Percentiles rank a stretch among this genome's conserved stretches.
Conservation (phyloP, 2,888 invertebrate genomes). For the Cantharis nigra region DNA sequence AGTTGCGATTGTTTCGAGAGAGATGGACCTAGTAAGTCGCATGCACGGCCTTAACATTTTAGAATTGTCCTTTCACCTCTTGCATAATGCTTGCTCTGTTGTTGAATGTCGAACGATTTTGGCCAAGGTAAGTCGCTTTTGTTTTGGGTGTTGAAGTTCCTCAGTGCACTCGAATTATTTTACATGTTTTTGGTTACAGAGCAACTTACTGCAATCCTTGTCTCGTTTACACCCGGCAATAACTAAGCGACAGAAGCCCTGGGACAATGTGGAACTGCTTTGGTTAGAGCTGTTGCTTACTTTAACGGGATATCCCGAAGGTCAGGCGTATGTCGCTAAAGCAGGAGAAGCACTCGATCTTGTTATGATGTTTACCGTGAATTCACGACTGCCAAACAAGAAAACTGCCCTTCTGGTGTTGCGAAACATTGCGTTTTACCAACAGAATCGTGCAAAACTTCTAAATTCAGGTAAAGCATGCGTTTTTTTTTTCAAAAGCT, state of each 20-base stretch:
- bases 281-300: constrained; percentile 61
- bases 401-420: constrained; percentile 57
- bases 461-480: constrained; percentile 56
- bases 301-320: constrained; percentile 61
- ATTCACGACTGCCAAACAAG: constrained; percentile 44
- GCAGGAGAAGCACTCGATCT: constrained; percentile 51
- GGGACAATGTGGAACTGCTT: constrained; percentile 59
- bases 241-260: constrained; percentile 60
- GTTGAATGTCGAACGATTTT: constrained; percentile 66
- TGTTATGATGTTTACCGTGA: constrained; percentile 45
- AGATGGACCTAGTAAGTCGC: constrained; percentile 58
- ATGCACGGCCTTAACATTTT: constrained; percentile 55
- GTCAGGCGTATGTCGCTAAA: constrained; percentile 60
- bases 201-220: constrained; percentile 57
- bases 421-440: constrained; percentile 62
- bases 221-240: constrained; percentile 58
- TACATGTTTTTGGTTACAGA: constrained; percentile 47
- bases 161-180: neutral
- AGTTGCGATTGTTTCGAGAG: constrained; percentile 56
- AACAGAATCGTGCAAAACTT: constrained; percentile 59
- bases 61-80: constrained; percentile 57
- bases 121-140: constrained; percentile 59
- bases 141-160: neutral
- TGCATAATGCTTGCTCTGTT: constrained; percentile 60
- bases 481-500: too few species aligned